Base-by-base conservation (phyloP, 2,113 vertebrate genomes). In the Garra rufa region DNA sequence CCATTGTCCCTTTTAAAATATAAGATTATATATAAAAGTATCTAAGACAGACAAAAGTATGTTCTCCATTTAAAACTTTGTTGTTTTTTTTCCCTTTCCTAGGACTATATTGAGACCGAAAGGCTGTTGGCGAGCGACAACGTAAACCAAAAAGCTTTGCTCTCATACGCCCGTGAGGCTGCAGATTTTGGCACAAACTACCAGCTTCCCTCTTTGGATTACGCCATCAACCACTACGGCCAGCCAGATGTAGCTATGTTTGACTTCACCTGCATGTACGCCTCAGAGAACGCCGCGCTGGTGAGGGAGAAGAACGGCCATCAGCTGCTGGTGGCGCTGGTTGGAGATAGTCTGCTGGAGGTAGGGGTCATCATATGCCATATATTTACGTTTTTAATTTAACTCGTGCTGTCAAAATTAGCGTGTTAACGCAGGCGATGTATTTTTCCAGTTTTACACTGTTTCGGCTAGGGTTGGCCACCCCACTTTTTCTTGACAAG, bases 231-330 rank as follows among this genome's bases (percentile, higher is more conserved):
- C 88, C 98, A 99, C 89, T 98, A 98, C 0, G 98, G 97, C 8
- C 97, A 97, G 89, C 97, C 98, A 0, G 98, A 99, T 0, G 98
- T 99, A 70, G 98, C 98, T 88, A 96, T 99, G 97, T 99, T 99
- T 4, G 98, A 99, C 91, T 99, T 99, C 91, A 99, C 98, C 0
- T 98, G 96, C 88, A 99, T 99, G 97, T 98, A 98, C 0, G 98
- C 98, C 0, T 97, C 98, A 0, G 98, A 99, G 90, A 97, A 99
- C 0, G 98, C 98, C 0, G 97, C 97, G 0, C 89, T 98, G 89
- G 93, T 99, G 61, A 94, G 95, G 10, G 95, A 96, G 74, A 94
- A 96, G 65, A 93, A 95, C 0, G 95, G 95, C 43, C 96, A 97
- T 88, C 95, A 93, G 84, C 89, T 99, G 6, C 92, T 99, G 5